These are phyloP conservation scores for Cheirogaleus major DNA, from an alignment of 2,797 vertebrate genomes.

Conservation along the genomic window DNA sequence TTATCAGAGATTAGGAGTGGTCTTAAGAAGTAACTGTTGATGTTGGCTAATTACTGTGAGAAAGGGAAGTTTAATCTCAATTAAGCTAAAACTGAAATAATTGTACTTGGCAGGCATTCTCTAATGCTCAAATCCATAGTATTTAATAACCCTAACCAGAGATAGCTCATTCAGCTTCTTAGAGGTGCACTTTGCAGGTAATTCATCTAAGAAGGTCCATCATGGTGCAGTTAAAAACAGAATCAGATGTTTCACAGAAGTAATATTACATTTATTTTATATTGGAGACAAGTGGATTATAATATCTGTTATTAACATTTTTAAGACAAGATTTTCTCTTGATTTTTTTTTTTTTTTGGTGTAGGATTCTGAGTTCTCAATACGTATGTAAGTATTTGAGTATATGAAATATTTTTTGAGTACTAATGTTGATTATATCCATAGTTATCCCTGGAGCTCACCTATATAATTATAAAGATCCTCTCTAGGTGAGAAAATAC, in stretches of 20 bases:
- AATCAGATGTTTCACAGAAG: background rate
- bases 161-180: background rate
- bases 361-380: slow-evolving; percentile 3
- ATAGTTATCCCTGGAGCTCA: background rate
- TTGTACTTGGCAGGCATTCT: background rate
- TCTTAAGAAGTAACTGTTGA: background rate
- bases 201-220: background rate
- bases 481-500: background rate
- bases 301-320: slow-evolving; percentile 1
- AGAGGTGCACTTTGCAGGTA: background rate
- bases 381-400: background rate
- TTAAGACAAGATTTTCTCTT: slow-evolving; percentile 2
- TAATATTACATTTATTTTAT: background rate
- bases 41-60: background rate
- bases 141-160: slow-evolving; percentile 13
- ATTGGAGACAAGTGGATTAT: background rate
- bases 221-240: background rate
- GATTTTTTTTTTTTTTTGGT: background rate
- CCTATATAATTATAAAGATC: background rate
- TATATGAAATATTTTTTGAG: background rate
- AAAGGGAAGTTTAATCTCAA: background rate
- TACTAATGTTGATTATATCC: background rate
- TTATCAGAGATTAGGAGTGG: slow-evolving; percentile 14
- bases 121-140: background rate
- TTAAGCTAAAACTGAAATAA: slow-evolving; percentile 9